A percentile compares a stretch with the other conserved stretches of the same genome.
These are phyloP conservation scores for Spodoptera littoralis DNA, from an alignment of 2,888 invertebrate species.

Conservation along the genomic window DNA sequence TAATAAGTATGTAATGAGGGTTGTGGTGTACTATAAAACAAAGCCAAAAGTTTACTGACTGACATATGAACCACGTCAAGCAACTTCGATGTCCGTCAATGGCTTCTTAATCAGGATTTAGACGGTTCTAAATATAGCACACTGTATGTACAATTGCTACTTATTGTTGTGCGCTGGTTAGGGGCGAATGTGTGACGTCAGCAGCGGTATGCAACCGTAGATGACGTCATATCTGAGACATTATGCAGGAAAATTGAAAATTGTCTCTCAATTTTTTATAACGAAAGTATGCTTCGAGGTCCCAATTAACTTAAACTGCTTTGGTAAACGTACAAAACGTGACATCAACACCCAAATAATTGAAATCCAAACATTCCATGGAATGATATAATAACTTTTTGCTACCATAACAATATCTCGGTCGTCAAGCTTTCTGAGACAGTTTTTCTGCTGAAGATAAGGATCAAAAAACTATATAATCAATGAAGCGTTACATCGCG, in stretches of 20 bases:
- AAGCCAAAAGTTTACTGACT: no score
- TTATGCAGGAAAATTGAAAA: no score
- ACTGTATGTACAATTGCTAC: slow-evolving; percentile 4
- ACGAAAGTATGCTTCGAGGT: no score
- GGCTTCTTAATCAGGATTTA: slow-evolving; percentile 3
- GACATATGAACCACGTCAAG: no score
- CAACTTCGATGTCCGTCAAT: no score
- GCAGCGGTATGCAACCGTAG: slow-evolving; percentile 50
- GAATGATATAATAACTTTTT: slow-evolving; percentile 47
- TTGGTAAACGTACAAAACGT: neutral
- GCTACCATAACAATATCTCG: slow-evolving; percentile 36
- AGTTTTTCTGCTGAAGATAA: slow-evolving; percentile 51
- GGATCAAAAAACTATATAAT: slow-evolving; percentile 53
- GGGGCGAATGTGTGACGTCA: slow-evolving; percentile 48
- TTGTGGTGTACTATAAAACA: no score
- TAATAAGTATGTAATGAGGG: no score
- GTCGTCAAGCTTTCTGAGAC: slow-evolving; percentile 53
- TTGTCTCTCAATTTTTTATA: no score
- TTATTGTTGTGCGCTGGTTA: slow-evolving; percentile 11
- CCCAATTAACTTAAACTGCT: no score
- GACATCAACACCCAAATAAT: slow-evolving; percentile 17
- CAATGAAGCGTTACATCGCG: slow-evolving; percentile 55
- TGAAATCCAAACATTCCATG: slow-evolving; percentile 20
- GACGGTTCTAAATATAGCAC: neutral
- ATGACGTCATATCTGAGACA: slow-evolving; percentile 40